These are phyloP conservation scores for Catharus fuscescens DNA, from an alignment of 2,113 vertebrate species.

Conservation along the genomic window DNA sequence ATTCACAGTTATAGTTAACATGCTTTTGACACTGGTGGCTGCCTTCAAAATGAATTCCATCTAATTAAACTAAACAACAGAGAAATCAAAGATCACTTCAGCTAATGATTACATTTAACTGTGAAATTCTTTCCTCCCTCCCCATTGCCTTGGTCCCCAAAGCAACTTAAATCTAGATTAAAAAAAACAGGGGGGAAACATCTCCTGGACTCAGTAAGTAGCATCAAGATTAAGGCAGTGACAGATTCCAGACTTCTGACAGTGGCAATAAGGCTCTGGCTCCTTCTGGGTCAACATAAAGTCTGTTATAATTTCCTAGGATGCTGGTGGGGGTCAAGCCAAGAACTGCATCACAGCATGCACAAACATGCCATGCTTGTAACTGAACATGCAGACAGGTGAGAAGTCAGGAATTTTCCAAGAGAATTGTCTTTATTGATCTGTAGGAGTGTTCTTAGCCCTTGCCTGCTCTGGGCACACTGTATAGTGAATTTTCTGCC, in stretches of 20 bases:
- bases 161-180: not conserved
- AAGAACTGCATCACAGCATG: not conserved
- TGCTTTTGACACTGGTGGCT: slow-evolving; percentile 37
- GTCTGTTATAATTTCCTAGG: not conserved
- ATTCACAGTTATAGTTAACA: slow-evolving; percentile 62
- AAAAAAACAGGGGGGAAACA: not conserved
- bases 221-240: not conserved
- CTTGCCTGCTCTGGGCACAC: not conserved
- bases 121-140: not conserved
- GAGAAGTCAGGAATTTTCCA: not conserved
- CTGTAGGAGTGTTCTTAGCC: not conserved
- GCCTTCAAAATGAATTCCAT: slow-evolving; percentile 53
- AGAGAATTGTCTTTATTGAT: not conserved
- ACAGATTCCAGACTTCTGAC: not conserved
- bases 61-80: slow-evolving; percentile 60
- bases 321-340: not conserved
- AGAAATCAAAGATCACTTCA: slow-evolving; percentile 48
- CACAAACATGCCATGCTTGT: not conserved
- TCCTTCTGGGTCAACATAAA: not conserved
- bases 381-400: not conserved
- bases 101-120: slow-evolving; percentile 37
- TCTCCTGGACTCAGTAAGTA: not conserved
- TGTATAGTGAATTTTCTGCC: not conserved
- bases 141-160: not conserved
- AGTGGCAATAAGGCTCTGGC: not conserved